Percentiles rank a stretch among this genome's conserved stretches.
Evolutionary conservation across 2,888 invertebrate species (phyloP).

Genomic region (Phasia obesa): DNA sequence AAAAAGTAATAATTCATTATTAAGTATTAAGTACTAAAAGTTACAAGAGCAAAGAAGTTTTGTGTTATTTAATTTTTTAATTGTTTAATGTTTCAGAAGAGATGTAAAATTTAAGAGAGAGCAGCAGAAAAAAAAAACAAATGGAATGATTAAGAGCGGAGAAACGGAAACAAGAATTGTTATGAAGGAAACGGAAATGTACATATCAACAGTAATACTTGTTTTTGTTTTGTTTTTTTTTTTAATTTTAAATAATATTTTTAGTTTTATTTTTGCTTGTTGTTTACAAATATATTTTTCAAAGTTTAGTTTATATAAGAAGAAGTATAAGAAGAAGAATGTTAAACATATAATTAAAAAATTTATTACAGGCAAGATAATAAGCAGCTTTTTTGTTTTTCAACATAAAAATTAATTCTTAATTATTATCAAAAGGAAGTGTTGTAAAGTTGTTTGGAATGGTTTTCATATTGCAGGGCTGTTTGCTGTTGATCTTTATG

Average conservation of each 20-base stretch:
- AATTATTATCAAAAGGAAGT: neutral
- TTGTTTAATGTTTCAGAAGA: neutral
- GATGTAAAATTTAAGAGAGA: too few species aligned
- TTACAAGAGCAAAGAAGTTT: neutral
- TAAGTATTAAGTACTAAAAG: conserved; percentile 41
- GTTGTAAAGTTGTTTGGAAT: neutral
- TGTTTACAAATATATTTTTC: neutral
- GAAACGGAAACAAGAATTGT: neutral
- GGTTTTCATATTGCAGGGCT: neutral
- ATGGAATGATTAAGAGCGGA: neutral
- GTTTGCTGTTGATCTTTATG: conserved; percentile 43
- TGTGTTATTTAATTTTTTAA: neutral
- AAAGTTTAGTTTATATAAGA: neutral
- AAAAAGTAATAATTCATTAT: conserved; percentile 46
- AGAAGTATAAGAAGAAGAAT: neutral
- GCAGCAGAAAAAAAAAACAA: too few species aligned
- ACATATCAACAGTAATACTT: conserved; percentile 51
- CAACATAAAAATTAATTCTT: neutral
- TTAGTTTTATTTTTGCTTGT: too few species aligned
- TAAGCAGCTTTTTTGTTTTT: conserved; percentile 15
- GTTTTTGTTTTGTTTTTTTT: conserved; percentile 10
- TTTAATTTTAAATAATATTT: neutral
- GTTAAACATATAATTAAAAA: neutral
- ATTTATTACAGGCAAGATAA: conserved; percentile 48
- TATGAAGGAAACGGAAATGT: conserved; percentile 15